Percentiles rank a stretch among this genome's conserved stretches.
phyloP scores from a whole-genome alignment of 1,140 invertebrate species.

The Atta cephalotes region DNA sequence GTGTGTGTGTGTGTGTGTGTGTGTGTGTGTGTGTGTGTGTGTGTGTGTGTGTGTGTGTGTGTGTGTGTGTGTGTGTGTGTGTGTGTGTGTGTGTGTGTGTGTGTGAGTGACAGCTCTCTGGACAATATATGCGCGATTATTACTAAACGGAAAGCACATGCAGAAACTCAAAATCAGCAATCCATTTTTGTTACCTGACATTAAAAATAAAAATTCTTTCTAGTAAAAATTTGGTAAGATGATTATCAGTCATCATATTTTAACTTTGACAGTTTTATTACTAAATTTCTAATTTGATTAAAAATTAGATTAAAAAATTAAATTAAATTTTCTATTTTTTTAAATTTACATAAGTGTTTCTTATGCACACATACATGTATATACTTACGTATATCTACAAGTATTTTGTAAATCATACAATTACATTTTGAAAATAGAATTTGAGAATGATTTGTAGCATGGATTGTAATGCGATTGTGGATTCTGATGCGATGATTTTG shows the following conservation, averaged over 20 bases:
- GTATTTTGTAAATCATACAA: neutral
- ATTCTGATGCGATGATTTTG: neutral
- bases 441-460: neutral
- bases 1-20: too few relatives aligned
- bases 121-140: constrained; percentile 33
- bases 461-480: neutral
- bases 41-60: neutral
- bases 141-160: constrained; percentile 6
- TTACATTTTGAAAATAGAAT: constrained; percentile 25
- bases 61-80: neutral
- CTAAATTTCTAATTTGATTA: neutral
- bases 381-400: too few relatives aligned
- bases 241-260: neutral
- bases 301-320: neutral
- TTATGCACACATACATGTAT: too few relatives aligned
- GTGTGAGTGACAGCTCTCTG: constrained; percentile 9
- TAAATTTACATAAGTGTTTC: neutral
- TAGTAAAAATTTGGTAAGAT: neutral
- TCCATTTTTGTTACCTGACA: neutral
- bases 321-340: neutral
- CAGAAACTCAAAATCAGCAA: neutral
- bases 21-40: too few relatives aligned
- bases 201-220: neutral
- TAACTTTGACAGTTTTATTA: neutral
- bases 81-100: neutral